Evolutionary conservation across 2,797 vertebrate genomes (phyloP).

Genomic region (Cynopterus sphinx): DNA sequence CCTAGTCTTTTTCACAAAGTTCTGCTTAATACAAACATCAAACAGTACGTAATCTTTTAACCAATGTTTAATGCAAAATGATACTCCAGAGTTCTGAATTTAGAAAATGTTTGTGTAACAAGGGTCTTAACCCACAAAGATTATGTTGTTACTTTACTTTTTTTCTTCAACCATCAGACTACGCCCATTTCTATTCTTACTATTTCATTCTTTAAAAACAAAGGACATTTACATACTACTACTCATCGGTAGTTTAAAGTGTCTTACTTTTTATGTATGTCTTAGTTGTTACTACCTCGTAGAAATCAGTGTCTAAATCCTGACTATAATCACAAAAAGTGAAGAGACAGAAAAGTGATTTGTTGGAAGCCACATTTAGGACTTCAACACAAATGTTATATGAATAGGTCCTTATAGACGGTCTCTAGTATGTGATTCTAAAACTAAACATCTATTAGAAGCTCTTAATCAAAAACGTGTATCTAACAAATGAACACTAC

Average conservation of each 20-base stretch:
- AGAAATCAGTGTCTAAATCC: conserved; percentile 11
- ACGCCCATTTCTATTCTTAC: neutral
- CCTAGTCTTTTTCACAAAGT: neutral
- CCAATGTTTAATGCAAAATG: neutral
- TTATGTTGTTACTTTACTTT: neutral
- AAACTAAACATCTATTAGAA: neutral
- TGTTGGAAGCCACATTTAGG: neutral
- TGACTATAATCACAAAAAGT: conserved; percentile 34
- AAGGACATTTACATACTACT: neutral
- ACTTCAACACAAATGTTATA: neutral
- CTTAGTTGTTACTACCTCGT: conserved; percentile 1
- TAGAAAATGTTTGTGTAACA: neutral
- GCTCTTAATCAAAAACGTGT: neutral
- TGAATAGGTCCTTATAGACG: neutral
- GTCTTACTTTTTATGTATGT: neutral
- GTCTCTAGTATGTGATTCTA: neutral
- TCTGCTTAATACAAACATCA: conserved; percentile 45
- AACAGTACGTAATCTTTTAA: conserved; percentile 39
- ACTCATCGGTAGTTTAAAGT: neutral
- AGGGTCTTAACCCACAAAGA: conserved; percentile 5
- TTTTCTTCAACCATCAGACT: neutral
- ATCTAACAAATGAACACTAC: neutral
- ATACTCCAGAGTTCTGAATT: conserved; percentile 6
- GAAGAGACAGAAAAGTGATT: neutral
- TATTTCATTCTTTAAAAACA: conserved; percentile 26